phyloP scores from a whole-genome alignment of 2,113 vertebrate genomes.

The Pseudopodoces humilis region DNA sequence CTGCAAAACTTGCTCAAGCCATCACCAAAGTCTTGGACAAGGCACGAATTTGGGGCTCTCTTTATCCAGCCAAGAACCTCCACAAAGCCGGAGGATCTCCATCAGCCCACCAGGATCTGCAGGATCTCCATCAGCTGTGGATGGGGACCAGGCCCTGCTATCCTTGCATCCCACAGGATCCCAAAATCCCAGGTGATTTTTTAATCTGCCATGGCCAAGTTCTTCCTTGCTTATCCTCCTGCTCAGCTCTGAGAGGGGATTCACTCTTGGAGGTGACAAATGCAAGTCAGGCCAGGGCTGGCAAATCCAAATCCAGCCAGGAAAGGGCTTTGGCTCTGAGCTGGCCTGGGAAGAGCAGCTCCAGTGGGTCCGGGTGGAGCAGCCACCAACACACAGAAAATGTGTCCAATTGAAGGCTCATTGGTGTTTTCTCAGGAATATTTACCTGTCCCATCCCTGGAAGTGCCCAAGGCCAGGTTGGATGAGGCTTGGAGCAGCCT shows the following conservation, averaged over 20 bases:
- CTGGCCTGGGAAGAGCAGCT: neutral
- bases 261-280: neutral
- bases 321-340: neutral
- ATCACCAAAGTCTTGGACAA: neutral
- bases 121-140: neutral
- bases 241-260: neutral
- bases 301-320: neutral
- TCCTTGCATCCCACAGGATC: neutral
- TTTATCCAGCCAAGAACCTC: neutral
- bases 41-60: neutral
- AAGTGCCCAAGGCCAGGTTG: neutral
- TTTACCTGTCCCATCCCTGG: neutral
- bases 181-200: neutral
- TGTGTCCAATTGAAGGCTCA: neutral
- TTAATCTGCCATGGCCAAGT: neutral
- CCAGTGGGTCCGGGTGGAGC: neutral
- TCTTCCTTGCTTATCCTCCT: neutral
- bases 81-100: neutral
- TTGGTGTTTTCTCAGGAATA: neutral
- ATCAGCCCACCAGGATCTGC: neutral
- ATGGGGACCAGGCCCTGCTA: neutral
- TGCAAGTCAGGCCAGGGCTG: neutral
- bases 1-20: neutral
- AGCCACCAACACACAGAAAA: neutral
- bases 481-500: neutral